Conservation (phyloP, 2,797 vertebrate species). For the Leptodactylus fallax region DNA sequence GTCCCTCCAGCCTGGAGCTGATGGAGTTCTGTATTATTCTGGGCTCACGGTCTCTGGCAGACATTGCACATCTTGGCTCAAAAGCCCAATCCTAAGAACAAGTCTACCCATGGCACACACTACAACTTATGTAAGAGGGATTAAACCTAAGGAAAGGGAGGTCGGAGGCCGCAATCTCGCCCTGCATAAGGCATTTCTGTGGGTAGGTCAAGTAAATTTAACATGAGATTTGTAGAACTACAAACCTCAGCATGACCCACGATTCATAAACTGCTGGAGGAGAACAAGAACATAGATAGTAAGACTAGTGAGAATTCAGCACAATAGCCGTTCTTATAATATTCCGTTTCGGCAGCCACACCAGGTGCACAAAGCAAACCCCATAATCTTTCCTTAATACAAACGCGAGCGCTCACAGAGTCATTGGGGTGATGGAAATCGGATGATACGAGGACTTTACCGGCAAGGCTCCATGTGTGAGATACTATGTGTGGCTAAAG, state of each 20-base stretch:
- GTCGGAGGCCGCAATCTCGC: not conserved
- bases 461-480: too few species aligned
- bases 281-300: not conserved
- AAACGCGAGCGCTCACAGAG: too few species aligned
- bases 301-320: too few species aligned
- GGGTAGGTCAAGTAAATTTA: too few species aligned
- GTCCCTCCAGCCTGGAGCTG: not conserved
- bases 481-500: too few species aligned
- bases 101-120: not conserved
- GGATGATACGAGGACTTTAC: too few species aligned
- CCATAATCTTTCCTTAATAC: too few species aligned
- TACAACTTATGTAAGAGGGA: not conserved
- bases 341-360: too few species aligned
- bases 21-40: too few species aligned
- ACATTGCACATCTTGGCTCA: not conserved
- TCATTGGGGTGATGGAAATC: too few species aligned
- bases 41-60: not conserved
- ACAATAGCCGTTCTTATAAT: too few species aligned
- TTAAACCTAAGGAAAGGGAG: not conserved
- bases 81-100: conserved; percentile 11
- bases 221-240: not conserved
- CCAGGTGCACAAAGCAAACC: too few species aligned
- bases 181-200: conserved; percentile 35
- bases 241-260: not conserved
- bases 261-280: not conserved